Evolutionary conservation across 1,140 invertebrate species (phyloP), one percentile per base, ranked within the genome.

Genomic region (Maconellicoccus hirsutus): DNA sequence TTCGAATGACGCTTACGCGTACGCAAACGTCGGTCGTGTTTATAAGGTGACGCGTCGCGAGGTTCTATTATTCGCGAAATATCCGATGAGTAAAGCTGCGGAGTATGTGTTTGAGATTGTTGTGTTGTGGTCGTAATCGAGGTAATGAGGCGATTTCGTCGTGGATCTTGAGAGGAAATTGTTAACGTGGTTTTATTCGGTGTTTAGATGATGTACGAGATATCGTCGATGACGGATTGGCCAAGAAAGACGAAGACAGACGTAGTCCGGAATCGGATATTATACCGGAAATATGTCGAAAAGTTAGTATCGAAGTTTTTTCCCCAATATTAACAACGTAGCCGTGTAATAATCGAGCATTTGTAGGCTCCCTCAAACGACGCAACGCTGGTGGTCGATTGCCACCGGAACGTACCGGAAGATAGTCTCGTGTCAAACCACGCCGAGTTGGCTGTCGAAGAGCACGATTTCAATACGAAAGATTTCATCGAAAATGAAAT

Each of bases 401-500:
- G 10, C 14, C 4, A 22, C 16, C 16, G 16, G 4, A n/a, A 22
- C 21, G 16, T 4, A 19, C 16, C 3, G 52, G 21, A 59, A 59
- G 21, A 4, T 59, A 4, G 61, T 4, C 61, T n/a, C 61, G 16
- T 25, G 16, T 52, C 42, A 16, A 33, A 33, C 12, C 29, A 59
- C 21, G 25, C 6, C 61, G 16, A 66, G n/a, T n/a, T n/a, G n/a
- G 16, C 21, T 2, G 16, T 23, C 61, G 25, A 66, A 66, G 61
- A 10, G 10, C 10, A 66, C 8, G 61, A 66, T 23, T 66, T 26
- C 22, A 26, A 66, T 23, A 23, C 61, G 61, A 66, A 16, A 25
- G 61, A 66, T 66, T 66, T 66, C 61, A 66, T 66, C 10, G 61
- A 66, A 26, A 66, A 66, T 16, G 61, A 66, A 23, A 2, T 66